Evolutionary conservation across 2,113 vertebrate species (phyloP).

Genomic region (Zosterops japonicus): DNA sequence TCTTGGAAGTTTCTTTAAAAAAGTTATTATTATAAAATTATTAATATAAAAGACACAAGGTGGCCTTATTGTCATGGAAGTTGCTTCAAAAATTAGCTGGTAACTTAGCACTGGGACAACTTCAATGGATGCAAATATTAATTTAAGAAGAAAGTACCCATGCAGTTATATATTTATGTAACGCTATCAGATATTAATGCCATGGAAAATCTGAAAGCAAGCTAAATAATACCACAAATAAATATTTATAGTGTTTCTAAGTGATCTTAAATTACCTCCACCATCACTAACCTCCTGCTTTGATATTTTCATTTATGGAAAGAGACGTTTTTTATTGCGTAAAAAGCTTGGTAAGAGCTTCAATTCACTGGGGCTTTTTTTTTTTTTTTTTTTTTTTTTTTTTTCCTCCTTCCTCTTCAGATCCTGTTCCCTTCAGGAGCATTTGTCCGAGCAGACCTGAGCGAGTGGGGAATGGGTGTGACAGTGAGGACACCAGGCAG

Average conservation of each 20-base stretch:
- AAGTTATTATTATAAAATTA: not conserved
- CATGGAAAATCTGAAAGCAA: not conserved
- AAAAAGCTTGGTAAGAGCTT: not conserved
- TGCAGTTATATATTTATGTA: not conserved
- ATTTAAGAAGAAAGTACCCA: conserved; percentile 1
- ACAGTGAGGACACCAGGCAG: conserved; percentile 65
- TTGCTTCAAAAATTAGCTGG: not conserved
- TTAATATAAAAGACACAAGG: not conserved
- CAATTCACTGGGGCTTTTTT: not conserved
- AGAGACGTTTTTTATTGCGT: not conserved
- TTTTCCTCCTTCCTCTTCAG: conserved; percentile 54
- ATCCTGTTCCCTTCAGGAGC: conserved; percentile 81
- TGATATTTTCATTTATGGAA: not conserved
- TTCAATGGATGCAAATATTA: not conserved
- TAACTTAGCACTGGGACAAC: conserved; percentile 2
- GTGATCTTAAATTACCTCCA: not conserved
- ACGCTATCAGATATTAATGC: not conserved
- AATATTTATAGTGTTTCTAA: conserved; percentile 1
- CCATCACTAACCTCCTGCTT: fast-evolving
- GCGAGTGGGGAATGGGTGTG: conserved; percentile 78
- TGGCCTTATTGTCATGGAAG: not conserved
- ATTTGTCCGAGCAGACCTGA: conserved; percentile 74
- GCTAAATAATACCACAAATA: not conserved
- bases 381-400: not conserved
- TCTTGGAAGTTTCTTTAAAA: conserved; percentile 37